Base-by-base conservation (phyloP, 2,113 vertebrate species). In the Pedetes capensis region DNA sequence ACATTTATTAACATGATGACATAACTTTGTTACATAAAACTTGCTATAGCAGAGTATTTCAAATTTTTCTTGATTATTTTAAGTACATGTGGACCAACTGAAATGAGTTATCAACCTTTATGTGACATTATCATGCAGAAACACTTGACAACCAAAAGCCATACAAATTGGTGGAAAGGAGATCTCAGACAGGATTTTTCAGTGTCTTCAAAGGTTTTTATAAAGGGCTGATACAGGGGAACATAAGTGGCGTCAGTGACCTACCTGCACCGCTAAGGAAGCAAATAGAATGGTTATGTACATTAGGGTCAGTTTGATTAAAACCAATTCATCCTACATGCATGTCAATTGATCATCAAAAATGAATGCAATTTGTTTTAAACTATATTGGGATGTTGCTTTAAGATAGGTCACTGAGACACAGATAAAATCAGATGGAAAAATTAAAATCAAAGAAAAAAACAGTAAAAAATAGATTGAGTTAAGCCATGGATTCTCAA, bases 21-120 rank as follows among this genome's bases (percentile, higher is more conserved):
- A 98, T 99, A 98, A 97, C 95, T 99, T 99, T 98, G 97, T 99
- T 99, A 99, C 99, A 99, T 99, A 99, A 99, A 99, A 99, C 99
- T 98, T 99, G 99, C 98, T 99, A 99, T 98, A 98, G 99, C 98
- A 99, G 99, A 99, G 98, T 98, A 98, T 98, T 98, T 98, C 98
- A 98, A 98, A 98, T 97, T 98, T 98, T 98, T 98, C 98, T 99
- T 98, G 98, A 98, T 99, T 99, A 98, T 98, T 99, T 98, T 98
- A 99, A 99, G 98, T 98, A 98, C 97, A 98, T 96, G 98, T 98
- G 98, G 98, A 98, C 97, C 98, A 98, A 98, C 97, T 98, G 97
- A 98, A 97, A 96, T 98, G 84, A 82, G n/a, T 96, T 98, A 98
- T 98, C 98, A 98, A 98, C 98, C 96, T 98, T 98, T 97, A 98